Evolutionary conservation across 2,888 invertebrate species (phyloP).

Genomic region (Lamproptera curius): DNA sequence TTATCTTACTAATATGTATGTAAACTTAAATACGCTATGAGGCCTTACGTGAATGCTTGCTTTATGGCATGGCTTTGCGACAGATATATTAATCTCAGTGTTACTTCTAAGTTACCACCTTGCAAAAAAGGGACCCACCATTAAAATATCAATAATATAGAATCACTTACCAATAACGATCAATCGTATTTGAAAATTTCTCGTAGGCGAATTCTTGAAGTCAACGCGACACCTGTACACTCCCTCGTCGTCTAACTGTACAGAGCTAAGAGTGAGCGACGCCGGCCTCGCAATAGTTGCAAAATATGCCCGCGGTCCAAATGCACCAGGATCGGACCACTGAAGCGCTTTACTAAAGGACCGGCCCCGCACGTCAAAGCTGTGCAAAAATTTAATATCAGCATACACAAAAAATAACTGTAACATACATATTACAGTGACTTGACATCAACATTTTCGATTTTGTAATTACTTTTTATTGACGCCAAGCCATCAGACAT

Average conservation of each 20-base stretch:
- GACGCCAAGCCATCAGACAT: too few species aligned
- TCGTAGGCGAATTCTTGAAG: constrained; percentile 92
- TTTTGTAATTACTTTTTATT: too few species aligned
- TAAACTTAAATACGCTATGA: too few species aligned
- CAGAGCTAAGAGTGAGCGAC: constrained; percentile 88
- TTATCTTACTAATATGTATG: too few species aligned
- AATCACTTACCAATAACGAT: constrained; percentile 95
- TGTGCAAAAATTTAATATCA: constrained; percentile 58
- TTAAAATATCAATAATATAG: too few species aligned
- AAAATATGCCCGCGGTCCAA: constrained; percentile 92
- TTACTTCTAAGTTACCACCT: too few species aligned
- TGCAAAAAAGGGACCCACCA: too few species aligned
- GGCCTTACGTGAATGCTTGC: too few species aligned
- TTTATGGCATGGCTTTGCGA: too few species aligned
- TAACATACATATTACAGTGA: too few species aligned
- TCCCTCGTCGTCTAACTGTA: constrained; percentile 92
- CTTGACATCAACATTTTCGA: too few species aligned
- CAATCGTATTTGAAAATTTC: constrained; percentile 92
- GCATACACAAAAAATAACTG: not conserved
- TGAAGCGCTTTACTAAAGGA: constrained; percentile 89
- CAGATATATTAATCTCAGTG: too few species aligned
- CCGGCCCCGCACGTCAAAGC: constrained; percentile 91
- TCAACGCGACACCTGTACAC: constrained; percentile 93
- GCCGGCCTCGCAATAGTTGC: constrained; percentile 89
- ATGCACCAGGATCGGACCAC: constrained; percentile 89